These are phyloP conservation scores for Phodopus roborovskii DNA, from an alignment of 2,113 vertebrate genomes.

Conservation along the genomic window DNA sequence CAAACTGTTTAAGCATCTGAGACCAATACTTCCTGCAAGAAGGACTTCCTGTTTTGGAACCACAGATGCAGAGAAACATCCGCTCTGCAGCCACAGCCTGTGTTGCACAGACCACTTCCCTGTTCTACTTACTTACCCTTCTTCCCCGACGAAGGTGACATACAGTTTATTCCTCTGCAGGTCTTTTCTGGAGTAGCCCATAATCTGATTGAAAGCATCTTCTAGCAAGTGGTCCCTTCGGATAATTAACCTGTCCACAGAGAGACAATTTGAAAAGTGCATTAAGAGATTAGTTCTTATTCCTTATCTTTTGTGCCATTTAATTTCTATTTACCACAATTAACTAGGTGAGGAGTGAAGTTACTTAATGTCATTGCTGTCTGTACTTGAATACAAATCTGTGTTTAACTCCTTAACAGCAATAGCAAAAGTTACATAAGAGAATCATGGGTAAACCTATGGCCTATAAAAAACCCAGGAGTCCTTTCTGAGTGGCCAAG, in stretches of 20 bases:
- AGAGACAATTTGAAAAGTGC: conserved; percentile 57
- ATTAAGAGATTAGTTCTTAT: conserved; percentile 45
- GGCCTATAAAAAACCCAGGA: neutral
- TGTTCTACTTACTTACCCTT: conserved; percentile 95
- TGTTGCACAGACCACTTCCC: conserved; percentile 70
- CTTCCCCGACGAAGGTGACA: conserved; percentile 98
- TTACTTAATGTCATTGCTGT: neutral
- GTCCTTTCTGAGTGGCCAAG: neutral
- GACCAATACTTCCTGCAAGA: conserved; percentile 81
- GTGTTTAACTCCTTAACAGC: conserved; percentile 5
- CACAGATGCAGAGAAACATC: conserved; percentile 77
- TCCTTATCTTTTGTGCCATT: conserved; percentile 34
- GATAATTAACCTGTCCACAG: conserved; percentile 93
- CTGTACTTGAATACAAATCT: neutral
- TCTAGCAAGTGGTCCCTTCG: conserved; percentile 98
- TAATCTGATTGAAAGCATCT: conserved; percentile 99
- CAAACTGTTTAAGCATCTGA: conserved; percentile 72
- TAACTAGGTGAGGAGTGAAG: neutral
- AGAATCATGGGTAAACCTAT: neutral
- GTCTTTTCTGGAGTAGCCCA: conserved; percentile 99
- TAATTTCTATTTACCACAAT: conserved; percentile 36
- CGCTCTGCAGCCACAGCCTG: conserved; percentile 61
- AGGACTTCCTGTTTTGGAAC: conserved; percentile 83
- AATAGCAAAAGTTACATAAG: conserved; percentile 16
- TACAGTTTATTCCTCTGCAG: conserved; percentile 98